These are phyloP conservation scores for Apis laboriosa DNA, from an alignment of 1,140 invertebrate genomes.

Conservation along the genomic window DNA sequence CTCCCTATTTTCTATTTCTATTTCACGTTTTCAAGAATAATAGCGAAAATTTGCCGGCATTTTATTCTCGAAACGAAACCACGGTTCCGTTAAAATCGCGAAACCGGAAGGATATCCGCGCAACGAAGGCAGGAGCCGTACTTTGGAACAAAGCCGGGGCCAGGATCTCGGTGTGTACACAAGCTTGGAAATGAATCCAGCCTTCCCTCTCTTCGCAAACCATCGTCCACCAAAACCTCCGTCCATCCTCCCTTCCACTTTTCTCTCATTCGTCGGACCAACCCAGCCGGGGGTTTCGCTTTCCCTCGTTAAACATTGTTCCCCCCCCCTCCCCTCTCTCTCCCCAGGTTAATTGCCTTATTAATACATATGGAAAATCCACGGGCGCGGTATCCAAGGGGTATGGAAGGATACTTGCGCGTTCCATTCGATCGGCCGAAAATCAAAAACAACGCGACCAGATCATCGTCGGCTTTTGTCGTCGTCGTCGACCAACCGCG, in stretches of 20 bases:
- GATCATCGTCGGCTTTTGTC: constrained; percentile 1
- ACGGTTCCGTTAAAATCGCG: not conserved
- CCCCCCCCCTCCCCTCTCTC: not conserved
- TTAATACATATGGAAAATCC: constrained; percentile 71
- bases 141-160: constrained; percentile 29
- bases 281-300: not conserved
- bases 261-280: constrained; percentile 23
- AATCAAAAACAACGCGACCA: constrained; percentile 47
- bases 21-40: no score
- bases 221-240: not conserved
- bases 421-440: constrained; percentile 6
- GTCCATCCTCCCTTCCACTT: constrained; percentile 34
- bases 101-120: not conserved
- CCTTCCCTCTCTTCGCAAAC: constrained; percentile 30
- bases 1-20: no score
- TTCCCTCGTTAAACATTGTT: constrained; percentile 68
- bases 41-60: not conserved
- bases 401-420: not conserved
- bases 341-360: constrained; percentile 70
- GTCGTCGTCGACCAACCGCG: constrained; percentile 42
- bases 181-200: constrained; percentile 41
- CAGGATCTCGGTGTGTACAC: constrained; percentile 17
- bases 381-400: not conserved
- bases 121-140: not conserved
- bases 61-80: not conserved